Evolutionary conservation across 2,888 invertebrate genomes (phyloP).

Genomic region (Spodoptera exigua): DNA sequence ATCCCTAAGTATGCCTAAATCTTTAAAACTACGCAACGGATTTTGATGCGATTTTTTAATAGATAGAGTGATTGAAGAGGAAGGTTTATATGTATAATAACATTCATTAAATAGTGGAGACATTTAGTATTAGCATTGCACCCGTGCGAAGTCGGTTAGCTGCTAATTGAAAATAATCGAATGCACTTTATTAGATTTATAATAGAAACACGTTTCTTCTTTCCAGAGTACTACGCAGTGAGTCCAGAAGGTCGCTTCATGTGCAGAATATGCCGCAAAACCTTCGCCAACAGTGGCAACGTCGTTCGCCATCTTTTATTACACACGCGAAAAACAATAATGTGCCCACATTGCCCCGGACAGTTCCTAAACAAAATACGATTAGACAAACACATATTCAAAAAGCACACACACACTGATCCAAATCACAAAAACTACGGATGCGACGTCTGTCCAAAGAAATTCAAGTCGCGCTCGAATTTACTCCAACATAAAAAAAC

Average conservation of each 20-base stretch:
- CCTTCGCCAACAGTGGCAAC: conserved; percentile 50
- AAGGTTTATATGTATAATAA: too few species aligned
- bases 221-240: conserved; percentile 20
- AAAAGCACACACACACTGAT: conserved; percentile 45
- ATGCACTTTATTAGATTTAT: too few species aligned
- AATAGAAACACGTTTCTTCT: not conserved
- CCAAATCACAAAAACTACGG: conserved; percentile 41
- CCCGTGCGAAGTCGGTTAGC: too few species aligned
- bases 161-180: not conserved
- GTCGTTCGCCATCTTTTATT: conserved; percentile 54
- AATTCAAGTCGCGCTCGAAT: conserved; percentile 66
- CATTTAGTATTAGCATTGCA: too few species aligned
- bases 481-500: conserved; percentile 66
- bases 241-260: conserved; percentile 1
- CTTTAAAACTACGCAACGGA: too few species aligned
- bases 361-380: conserved; percentile 40
- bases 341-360: conserved; percentile 54
- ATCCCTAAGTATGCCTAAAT: too few species aligned
- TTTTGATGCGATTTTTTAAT: too few species aligned
- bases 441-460: conserved; percentile 66
- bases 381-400: conserved; percentile 47
- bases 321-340: conserved; percentile 43
- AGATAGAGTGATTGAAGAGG: too few species aligned
- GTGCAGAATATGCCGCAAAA: conserved; percentile 57
- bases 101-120: too few species aligned